Percentiles rank a stretch among this genome's conserved stretches.
phyloP scores from a whole-genome alignment of 2,797 vertebrate genomes.

The Hippocampus kuda region DNA sequence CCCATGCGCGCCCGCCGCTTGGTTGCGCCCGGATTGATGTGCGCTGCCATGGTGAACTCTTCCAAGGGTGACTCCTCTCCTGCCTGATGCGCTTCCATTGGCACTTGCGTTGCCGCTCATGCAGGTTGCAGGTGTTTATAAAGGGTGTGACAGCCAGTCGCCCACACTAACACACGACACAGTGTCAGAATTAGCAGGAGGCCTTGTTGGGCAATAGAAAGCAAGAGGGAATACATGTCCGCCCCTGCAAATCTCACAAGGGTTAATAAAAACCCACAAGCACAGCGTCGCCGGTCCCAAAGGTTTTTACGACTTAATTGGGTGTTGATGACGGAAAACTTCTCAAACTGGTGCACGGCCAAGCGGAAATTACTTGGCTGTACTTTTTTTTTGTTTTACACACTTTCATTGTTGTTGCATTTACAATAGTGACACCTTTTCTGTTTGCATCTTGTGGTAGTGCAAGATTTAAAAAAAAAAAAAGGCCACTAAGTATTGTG shows the following conservation, averaged over 20 bases:
- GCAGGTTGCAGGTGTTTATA: background rate
- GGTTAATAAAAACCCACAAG: background rate
- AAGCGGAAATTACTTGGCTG: too few relatives aligned
- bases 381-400: too few relatives aligned
- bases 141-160: background rate
- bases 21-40: background rate
- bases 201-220: background rate
- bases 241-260: background rate
- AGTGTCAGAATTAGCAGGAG: accelerated
- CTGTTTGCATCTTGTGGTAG: too few relatives aligned
- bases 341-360: too few relatives aligned
- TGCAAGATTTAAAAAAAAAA: too few relatives aligned
- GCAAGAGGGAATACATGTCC: background rate
- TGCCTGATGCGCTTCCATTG: background rate
- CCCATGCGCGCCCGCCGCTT: background rate
- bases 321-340: too few relatives aligned
- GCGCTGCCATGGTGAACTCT: background rate
- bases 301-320: too few relatives aligned
- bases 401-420: too few relatives aligned
- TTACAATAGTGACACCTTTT: too few relatives aligned
- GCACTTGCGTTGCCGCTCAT: background rate
- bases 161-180: background rate
- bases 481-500: too few relatives aligned
- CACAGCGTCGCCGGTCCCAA: too few relatives aligned
- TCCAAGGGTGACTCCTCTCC: background rate